Evolutionary conservation across 64 coral and sea anemone genomes (phyloP).

Genomic region (Stichodactyla helianthus): DNA sequence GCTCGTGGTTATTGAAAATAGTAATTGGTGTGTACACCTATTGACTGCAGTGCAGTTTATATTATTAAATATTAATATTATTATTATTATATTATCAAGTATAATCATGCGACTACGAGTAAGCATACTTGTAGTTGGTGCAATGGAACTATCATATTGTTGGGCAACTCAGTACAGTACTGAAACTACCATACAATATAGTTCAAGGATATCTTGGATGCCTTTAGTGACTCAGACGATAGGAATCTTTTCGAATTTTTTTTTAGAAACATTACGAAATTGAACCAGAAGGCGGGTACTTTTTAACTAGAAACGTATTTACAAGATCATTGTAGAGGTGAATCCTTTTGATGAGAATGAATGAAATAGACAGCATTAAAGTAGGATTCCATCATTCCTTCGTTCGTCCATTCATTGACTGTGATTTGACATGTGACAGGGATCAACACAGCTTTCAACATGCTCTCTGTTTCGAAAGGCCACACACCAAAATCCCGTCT

Average conservation of each 20-base stretch:
- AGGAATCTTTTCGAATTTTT: not conserved
- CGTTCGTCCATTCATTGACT: not conserved
- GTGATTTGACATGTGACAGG: not conserved
- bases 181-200: not conserved
- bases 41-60: not conserved
- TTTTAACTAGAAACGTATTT: not conserved
- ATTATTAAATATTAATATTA: not conserved
- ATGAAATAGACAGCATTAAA: too few species aligned
- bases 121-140: not conserved
- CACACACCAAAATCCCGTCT: not conserved
- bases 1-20: not conserved
- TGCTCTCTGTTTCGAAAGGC: not conserved
- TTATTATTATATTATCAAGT: not conserved
- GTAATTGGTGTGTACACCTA: not conserved
- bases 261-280: not conserved
- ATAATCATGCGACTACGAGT: not conserved
- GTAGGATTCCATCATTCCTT: not conserved
- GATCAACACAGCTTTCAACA: not conserved
- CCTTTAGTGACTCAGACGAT: not conserved
- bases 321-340: not conserved
- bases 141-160: not conserved
- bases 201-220: conserved; percentile 2
- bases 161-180: not conserved
- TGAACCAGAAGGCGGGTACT: not conserved
- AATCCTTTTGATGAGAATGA: too few species aligned